Evolutionary conservation across 2,113 vertebrate genomes (phyloP), one percentile per base, ranked within the genome.

Genomic region (Xiphophorus hellerii): DNA sequence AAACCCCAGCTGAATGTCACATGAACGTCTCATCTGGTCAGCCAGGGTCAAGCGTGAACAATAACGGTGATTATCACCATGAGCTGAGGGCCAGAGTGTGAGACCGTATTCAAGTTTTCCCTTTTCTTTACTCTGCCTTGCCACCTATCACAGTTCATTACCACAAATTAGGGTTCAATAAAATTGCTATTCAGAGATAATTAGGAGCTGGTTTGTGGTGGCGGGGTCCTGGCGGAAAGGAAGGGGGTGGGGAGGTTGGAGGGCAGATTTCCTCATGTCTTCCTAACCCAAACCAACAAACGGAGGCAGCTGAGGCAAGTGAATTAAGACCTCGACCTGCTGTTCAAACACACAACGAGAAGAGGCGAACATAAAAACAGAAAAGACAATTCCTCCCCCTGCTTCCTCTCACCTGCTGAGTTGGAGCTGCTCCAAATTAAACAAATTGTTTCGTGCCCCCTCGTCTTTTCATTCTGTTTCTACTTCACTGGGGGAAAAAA

Each of bases 161-260:
- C 93, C 93, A 91, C 95, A 96, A 96, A 95, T 95, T 95, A 96
- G 95, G 91, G 91, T 95, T 95, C 94, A 94, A 94, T 95, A 95
- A 93, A 94, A 94, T 94, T 96, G 92, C 92, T 95, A 96, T 95
- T 97, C 95, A 95, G 93, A 94, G 94, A 95, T 95, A 96, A 96
- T 96, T 96, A 96, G 93, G 90, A 86, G 92, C 86, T 89, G 92
- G 93, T 92, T 94, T 94, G 89, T 89, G 90, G 91, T 85, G 87
- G 62, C 0, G 60, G 1, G 73, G 0, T 69, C 77, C 80, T 90
- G 73, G 80, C 29, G 61, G 73, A 42, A 66, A 54, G 73, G 29
- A 58, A 22, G 61, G 64, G 31, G 74, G 69, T 58, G 73, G 25
- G 61, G 20, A 54, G 58, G 67, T 61, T 13, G 61, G 13, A 33